Conservation (phyloP, 2,797 vertebrate species). For the Anableps anableps region DNA sequence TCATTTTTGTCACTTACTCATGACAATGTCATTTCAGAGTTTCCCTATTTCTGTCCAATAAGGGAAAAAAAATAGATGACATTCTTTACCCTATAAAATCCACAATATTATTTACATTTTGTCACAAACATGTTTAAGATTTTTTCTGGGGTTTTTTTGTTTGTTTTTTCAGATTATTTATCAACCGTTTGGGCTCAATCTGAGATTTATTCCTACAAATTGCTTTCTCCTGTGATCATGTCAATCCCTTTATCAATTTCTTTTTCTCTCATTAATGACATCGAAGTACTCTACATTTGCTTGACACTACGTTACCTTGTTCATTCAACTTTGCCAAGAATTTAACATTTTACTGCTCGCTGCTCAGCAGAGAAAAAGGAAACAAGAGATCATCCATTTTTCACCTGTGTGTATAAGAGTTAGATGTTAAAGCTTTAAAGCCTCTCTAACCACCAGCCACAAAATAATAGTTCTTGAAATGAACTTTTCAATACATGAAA, state of each 20-base stretch:
- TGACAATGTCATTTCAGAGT: slow-evolving; percentile 53
- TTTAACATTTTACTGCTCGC: slow-evolving; percentile 13
- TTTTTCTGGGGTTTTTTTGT: background rate
- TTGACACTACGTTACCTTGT: slow-evolving; percentile 33
- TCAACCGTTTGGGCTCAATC: background rate
- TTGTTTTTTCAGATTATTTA: background rate
- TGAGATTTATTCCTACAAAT: background rate
- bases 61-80: background rate
- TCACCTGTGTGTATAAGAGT: background rate
- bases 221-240: slow-evolving; percentile 1
- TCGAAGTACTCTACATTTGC: background rate
- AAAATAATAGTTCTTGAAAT: slow-evolving; percentile 3
- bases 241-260: background rate
- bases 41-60: slow-evolving; percentile 41
- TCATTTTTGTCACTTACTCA: slow-evolving; percentile 72
- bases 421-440: slow-evolving; percentile 5
- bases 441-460: background rate
- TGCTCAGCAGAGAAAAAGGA: slow-evolving; percentile 22
- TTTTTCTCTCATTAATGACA: slow-evolving; percentile 25
- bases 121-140: background rate
- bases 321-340: slow-evolving; percentile 33
- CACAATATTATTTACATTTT: background rate
- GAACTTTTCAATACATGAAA: background rate
- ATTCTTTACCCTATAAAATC: slow-evolving; percentile 3
- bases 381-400: slow-evolving; percentile 10